A percentile compares a stretch with the other conserved stretches of the same genome.
Evolutionary conservation across 2,113 vertebrate species (phyloP).

Genomic region (Podarcis raffonei): DNA sequence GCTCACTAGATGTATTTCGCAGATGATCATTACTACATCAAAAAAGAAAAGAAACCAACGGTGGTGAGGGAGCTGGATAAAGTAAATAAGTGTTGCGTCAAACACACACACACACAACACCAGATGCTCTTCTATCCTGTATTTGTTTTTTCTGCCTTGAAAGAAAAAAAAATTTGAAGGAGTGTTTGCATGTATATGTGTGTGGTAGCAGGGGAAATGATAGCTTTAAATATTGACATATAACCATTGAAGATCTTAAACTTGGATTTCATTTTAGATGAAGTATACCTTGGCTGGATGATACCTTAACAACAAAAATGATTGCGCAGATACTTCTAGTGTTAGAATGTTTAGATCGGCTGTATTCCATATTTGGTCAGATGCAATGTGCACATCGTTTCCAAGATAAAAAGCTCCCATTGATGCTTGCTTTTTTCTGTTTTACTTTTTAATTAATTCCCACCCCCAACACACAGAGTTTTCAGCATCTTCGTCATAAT

Average conservation of each 20-base stretch:
- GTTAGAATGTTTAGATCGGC: slow-evolving; percentile 11
- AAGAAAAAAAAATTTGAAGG: slow-evolving; percentile 4
- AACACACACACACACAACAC: neutral
- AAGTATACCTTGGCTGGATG: neutral
- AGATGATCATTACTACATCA: slow-evolving; percentile 56
- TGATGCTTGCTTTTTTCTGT: neutral
- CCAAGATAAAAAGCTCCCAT: neutral
- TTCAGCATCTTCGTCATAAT: slow-evolving; percentile 20
- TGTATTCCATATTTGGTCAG: slow-evolving; percentile 28
- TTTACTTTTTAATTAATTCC: slow-evolving; percentile 31
- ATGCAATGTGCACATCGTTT: slow-evolving; percentile 27
- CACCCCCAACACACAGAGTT: neutral
- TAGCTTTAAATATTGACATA: slow-evolving; percentile 47
- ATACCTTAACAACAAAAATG: slow-evolving; percentile 20
- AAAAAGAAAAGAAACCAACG: slow-evolving; percentile 13
- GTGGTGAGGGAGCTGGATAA: slow-evolving; percentile 12
- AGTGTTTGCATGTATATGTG: slow-evolving; percentile 34
- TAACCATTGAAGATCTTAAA: slow-evolving; percentile 21
- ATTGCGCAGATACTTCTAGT: slow-evolving; percentile 3
- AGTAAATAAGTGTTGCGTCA: neutral
- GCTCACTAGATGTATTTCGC: slow-evolving; percentile 37
- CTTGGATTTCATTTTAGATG: slow-evolving; percentile 8
- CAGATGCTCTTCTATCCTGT: neutral
- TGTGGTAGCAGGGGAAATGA: slow-evolving; percentile 30
- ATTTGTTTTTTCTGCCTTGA: slow-evolving; percentile 26